Percentiles rank a stretch among this genome's conserved stretches.
Evolutionary conservation across 2,797 vertebrate species (phyloP).

Genomic region (Chelon labrosus): DNA sequence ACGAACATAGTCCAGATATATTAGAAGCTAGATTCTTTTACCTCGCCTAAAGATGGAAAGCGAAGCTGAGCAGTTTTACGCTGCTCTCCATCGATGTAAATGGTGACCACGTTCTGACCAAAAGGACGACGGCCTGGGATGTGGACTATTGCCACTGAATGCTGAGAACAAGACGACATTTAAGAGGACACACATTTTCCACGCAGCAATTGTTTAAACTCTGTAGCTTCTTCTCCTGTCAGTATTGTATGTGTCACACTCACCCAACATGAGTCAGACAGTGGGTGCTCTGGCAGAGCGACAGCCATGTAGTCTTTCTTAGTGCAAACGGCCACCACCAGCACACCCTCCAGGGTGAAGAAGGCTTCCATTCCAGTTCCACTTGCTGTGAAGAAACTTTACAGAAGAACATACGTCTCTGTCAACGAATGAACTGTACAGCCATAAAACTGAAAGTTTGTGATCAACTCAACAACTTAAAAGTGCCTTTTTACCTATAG

Average conservation of each 20-base stretch:
- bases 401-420: constrained; percentile 7
- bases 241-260: constrained; percentile 50
- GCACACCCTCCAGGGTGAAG: constrained; percentile 91
- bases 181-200: neutral
- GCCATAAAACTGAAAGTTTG: neutral
- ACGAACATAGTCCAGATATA: neutral
- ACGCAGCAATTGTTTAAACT: no score
- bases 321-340: constrained; percentile 97
- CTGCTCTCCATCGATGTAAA: constrained; percentile 91
- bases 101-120: constrained; percentile 92
- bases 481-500: constrained; percentile 87
- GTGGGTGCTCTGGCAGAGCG: constrained; percentile 86
- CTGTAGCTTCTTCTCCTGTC: no score
- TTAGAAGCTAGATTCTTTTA: constrained; percentile 55
- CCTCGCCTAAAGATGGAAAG: constrained; percentile 95
- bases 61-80: constrained; percentile 89
- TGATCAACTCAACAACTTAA: neutral
- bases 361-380: constrained; percentile 97
- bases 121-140: constrained; percentile 92
- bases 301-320: constrained; percentile 97
- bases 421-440: constrained; percentile 13
- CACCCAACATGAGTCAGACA: constrained; percentile 93
- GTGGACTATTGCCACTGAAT: constrained; percentile 92
- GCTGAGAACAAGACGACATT: constrained; percentile 77
- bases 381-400: constrained; percentile 93